phyloP scores from a whole-genome alignment of 1,140 invertebrate species.

The Pygmarrhopalites habei region DNA sequence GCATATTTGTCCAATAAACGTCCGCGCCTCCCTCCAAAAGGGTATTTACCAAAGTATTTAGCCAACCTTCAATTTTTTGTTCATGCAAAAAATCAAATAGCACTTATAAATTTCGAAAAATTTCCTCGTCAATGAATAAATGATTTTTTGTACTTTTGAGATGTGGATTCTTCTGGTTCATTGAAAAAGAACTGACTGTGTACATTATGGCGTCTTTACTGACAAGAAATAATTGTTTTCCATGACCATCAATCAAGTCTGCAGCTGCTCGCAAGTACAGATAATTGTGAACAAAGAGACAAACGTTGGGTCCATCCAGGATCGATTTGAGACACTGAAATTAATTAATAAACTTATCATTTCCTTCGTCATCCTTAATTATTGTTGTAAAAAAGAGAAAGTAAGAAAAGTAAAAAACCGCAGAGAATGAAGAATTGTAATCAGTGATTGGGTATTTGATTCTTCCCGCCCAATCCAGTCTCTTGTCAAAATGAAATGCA shows the following conservation, averaged over 20 bases:
- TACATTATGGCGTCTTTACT: background rate
- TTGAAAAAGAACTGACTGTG: background rate
- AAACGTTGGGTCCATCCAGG: background rate
- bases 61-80: too few relatives aligned
- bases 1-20: too few relatives aligned
- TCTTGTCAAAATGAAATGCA: background rate
- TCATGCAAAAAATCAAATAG: too few relatives aligned
- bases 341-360: background rate
- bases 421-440: background rate
- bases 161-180: background rate
- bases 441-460: background rate
- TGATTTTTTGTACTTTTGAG: constrained; percentile 1
- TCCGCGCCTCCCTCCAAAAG: too few relatives aligned
- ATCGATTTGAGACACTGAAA: constrained; percentile 1
- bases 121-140: too few relatives aligned
- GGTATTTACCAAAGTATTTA: too few relatives aligned
- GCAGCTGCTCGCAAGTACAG: background rate
- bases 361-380: background rate
- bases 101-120: too few relatives aligned
- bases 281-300: background rate
- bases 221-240: background rate
- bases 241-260: background rate
- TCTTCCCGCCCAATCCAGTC: background rate
- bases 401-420: background rate
- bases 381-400: background rate